Conservation (phyloP, 2,113 vertebrate genomes). For the Callocephalon fimbriatum region DNA sequence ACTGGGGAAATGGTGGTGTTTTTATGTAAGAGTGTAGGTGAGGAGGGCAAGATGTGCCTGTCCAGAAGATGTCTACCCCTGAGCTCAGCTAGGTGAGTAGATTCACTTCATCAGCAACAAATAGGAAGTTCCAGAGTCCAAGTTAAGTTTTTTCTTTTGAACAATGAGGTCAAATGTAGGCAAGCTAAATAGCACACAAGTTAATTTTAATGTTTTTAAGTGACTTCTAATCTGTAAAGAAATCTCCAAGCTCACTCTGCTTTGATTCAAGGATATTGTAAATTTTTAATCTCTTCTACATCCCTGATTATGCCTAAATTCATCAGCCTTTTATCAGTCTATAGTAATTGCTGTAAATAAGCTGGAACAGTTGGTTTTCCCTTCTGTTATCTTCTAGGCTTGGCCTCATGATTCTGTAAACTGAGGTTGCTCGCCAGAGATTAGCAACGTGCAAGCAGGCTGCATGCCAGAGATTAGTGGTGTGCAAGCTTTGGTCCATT, state of each 20-base stretch:
- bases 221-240: background rate
- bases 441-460: background rate
- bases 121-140: background rate
- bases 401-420: background rate
- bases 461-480: background rate
- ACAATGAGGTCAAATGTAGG: background rate
- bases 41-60: background rate
- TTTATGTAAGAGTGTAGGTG: accelerated
- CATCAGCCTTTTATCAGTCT: background rate
- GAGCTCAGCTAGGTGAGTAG: background rate
- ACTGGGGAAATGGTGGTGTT: background rate
- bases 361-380: background rate
- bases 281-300: background rate
- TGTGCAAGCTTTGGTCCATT: background rate
- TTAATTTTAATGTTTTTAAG: background rate
- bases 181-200: background rate
- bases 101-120: background rate
- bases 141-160: background rate
- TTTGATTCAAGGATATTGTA: background rate
- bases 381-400: background rate
- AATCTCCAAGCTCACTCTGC: background rate
- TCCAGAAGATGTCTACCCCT: background rate
- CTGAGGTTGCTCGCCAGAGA: background rate
- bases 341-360: background rate
- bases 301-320: background rate